phyloP scores from a whole-genome alignment of 2,797 vertebrate genomes.

The Luscinia megarhynchos region DNA sequence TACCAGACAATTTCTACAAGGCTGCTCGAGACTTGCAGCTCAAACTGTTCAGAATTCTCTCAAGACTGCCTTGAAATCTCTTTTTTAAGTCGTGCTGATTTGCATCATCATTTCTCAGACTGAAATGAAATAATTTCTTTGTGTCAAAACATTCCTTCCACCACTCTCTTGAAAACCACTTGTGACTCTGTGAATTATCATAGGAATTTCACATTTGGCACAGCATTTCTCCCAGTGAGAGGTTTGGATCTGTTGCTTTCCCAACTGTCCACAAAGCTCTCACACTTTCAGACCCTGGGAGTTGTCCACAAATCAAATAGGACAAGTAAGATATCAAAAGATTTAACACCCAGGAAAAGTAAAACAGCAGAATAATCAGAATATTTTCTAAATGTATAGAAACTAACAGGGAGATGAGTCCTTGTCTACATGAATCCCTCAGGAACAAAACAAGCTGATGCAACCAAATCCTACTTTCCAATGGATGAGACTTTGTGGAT shows the following conservation, averaged over 20 bases:
- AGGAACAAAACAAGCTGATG: not conserved
- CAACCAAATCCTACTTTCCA: not conserved
- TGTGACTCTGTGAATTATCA: not conserved
- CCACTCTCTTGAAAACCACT: not conserved
- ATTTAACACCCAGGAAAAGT: not conserved
- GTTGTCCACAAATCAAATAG: not conserved
- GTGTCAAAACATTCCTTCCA: constrained; percentile 13
- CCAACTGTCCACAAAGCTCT: not conserved
- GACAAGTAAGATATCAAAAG: not conserved
- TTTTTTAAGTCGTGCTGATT: constrained; percentile 25
- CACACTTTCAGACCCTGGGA: not conserved
- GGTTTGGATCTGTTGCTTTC: not conserved
- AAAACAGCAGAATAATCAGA: not conserved
- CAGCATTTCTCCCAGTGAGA: not conserved
- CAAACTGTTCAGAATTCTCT: not conserved
- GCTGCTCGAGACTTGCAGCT: not conserved
- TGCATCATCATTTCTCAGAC: constrained; percentile 32
- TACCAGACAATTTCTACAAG: not conserved
- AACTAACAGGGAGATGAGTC: not conserved
- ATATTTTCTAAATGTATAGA: not conserved
- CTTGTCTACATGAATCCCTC: not conserved
- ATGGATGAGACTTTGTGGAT: not conserved
- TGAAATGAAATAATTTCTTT: constrained; percentile 12
- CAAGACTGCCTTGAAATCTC: constrained; percentile 11
- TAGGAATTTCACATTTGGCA: not conserved